Evolutionary conservation across 2,797 vertebrate species (phyloP), one percentile per base, ranked within the genome.

Genomic region (Naso thynnoides): DNA sequence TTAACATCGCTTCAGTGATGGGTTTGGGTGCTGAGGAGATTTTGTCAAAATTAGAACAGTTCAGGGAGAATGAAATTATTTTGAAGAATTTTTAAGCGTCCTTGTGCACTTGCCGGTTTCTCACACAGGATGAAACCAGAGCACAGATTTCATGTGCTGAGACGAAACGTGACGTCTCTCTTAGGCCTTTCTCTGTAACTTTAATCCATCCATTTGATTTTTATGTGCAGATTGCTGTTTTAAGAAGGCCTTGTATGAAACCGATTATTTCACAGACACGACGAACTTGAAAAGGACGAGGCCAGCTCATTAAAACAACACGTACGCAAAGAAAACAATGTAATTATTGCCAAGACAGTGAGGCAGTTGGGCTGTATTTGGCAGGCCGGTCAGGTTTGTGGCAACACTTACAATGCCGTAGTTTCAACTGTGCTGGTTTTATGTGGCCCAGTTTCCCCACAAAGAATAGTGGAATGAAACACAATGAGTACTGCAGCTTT

Each of bases 51-150:
- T 71, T 42, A 60, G 11, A 60, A 52, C 21, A 31, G 69, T 60
- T 68, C 27, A 27, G 6, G 15, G 11, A 13, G 44, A 45, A 33
- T 63, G 38, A 29, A 42, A 48, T 78, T 8, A 24, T 47, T 54
- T 73, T 52, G 63, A 15, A 49, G 61, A 27, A 70, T 55, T 49
- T n/a, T 64, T 13, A 50, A 72, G 79, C 44, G 24, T 23, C 21
- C 33, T 21, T 26, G 4, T 23, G 44, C 41, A 42, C 41, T 6
- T 33, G 8, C 8, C 10, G 33, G n/a, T n/a, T 33, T 10, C 33
- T 33, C 33, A 9, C 33, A 1, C 33, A 33, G 33, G 33, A 33
- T 33, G 33, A 33, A 33, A 18, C 3, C 1, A 15, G 8, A 63
- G 23, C n/a, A 16, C 6, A 39, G 26, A 10, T 41, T 15, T 31